A percentile compares a stretch with the other conserved stretches of the same genome.
Evolutionary conservation across 2,888 invertebrate genomes (phyloP).

Genomic region (Drosophila colorata): DNA sequence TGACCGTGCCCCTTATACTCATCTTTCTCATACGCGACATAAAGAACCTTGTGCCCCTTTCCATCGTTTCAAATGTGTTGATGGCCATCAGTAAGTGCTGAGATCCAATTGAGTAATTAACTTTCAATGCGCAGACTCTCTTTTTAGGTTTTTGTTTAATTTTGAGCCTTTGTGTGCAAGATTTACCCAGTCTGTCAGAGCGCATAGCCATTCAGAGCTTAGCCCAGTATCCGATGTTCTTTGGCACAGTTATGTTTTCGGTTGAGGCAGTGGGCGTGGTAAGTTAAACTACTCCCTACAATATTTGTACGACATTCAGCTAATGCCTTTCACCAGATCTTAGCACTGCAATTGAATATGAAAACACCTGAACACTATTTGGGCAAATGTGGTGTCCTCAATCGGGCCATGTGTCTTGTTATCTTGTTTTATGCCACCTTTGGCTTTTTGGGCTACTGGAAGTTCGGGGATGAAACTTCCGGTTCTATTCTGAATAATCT

Average conservation of each 20-base stretch:
- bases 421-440: constrained; percentile 92
- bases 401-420: constrained; percentile 93
- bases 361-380: constrained; percentile 93
- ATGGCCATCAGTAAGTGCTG: constrained; percentile 87
- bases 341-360: constrained; percentile 98
- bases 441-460: constrained; percentile 96
- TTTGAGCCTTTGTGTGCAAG: constrained; percentile 91
- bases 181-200: constrained; percentile 86
- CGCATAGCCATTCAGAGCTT: constrained; percentile 85
- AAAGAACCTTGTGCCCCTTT: constrained; percentile 94
- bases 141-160: constrained; percentile 89
- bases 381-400: constrained; percentile 94
- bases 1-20: constrained; percentile 89
- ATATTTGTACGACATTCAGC: not conserved
- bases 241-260: constrained; percentile 96
- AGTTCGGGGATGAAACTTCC: constrained; percentile 90
- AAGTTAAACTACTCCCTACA: constrained; percentile 82
- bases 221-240: constrained; percentile 90
- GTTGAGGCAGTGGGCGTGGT: constrained; percentile 93
- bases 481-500: constrained; percentile 96
- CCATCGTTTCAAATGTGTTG: constrained; percentile 95
- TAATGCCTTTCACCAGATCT: constrained; percentile 87
- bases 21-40: constrained; percentile 91
- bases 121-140: not conserved
- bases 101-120: not conserved